Percentiles rank a stretch among this genome's conserved stretches.
These are phyloP conservation scores for Bombycilla garrulus DNA, from an alignment of 2,113 vertebrate species.

Conservation along the genomic window DNA sequence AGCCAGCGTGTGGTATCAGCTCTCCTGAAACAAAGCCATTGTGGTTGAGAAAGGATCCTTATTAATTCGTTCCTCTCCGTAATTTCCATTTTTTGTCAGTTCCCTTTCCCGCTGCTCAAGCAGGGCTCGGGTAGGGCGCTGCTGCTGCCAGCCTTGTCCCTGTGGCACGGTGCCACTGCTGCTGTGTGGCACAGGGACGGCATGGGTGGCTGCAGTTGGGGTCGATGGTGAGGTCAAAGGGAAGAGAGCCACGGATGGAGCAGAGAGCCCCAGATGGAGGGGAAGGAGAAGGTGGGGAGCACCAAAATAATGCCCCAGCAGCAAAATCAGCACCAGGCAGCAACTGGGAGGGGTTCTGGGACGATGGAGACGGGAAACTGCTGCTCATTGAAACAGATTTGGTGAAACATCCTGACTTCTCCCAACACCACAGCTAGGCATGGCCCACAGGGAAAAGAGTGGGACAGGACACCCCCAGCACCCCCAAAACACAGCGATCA, in stretches of 20 bases:
- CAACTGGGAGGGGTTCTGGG: rapidly evolving
- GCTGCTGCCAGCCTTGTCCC: neutral
- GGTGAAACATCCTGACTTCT: rapidly evolving
- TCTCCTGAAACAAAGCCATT: conserved; percentile 43
- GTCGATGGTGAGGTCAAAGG: rapidly evolving
- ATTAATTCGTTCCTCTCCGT: conserved; percentile 53
- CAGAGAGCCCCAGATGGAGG: neutral
- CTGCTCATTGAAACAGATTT: rapidly evolving
- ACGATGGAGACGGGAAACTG: neutral
- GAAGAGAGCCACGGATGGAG: neutral
- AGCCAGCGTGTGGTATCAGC: conserved; percentile 7
- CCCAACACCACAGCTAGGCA: neutral
- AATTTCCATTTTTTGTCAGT: conserved; percentile 14
- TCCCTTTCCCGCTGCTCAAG: neutral
- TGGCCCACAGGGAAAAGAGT: neutral
- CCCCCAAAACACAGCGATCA: rapidly evolving
- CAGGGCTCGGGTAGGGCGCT: neutral
- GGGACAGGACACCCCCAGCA: neutral
- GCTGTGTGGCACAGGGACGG: rapidly evolving
- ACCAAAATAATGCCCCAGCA: neutral
- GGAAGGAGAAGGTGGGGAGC: neutral
- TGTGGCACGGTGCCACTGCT: rapidly evolving
- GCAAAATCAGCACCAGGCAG: neutral
- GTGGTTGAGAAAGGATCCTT: conserved; percentile 31
- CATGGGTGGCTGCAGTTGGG: neutral